These are phyloP conservation scores for Chlorops oryzae DNA, from an alignment of 1,140 invertebrate species.

Conservation along the genomic window DNA sequence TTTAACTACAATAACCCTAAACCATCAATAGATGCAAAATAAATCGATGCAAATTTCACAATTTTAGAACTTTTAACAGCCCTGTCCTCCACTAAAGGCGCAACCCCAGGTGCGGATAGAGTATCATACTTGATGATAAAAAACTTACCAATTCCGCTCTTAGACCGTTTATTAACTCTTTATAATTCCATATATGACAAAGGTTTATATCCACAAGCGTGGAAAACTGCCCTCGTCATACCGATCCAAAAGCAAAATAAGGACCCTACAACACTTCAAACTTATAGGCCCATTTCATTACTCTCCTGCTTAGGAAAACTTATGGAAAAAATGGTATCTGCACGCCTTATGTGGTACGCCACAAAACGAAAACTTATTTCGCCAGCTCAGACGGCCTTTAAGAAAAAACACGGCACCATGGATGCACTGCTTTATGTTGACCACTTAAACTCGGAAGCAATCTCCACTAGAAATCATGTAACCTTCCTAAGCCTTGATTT, in stretches of 20 bases:
- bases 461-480: slow-evolving; percentile 20
- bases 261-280: background rate
- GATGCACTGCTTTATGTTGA: slow-evolving; percentile 17
- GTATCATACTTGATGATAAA: no score
- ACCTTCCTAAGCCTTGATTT: slow-evolving; percentile 15
- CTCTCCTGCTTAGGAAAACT: slow-evolving; percentile 14
- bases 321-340: slow-evolving; percentile 19
- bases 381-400: slow-evolving; percentile 19
- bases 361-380: slow-evolving; percentile 16
- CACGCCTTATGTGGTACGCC: slow-evolving; percentile 14
- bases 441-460: slow-evolving; percentile 11
- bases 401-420: slow-evolving; percentile 13
- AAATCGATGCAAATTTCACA: no score
- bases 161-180: no score
- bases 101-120: no score
- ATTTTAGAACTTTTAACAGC: no score
- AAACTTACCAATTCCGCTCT: no score
- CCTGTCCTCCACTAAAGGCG: no score
- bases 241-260: background rate
- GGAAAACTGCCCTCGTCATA: background rate
- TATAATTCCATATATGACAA: background rate
- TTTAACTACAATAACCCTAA: no score
- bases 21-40: no score
- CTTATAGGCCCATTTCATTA: slow-evolving; percentile 16
- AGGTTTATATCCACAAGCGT: background rate